Evolutionary conservation across 1,140 invertebrate genomes (phyloP).

Genomic region (Trichonephila clavata): DNA sequence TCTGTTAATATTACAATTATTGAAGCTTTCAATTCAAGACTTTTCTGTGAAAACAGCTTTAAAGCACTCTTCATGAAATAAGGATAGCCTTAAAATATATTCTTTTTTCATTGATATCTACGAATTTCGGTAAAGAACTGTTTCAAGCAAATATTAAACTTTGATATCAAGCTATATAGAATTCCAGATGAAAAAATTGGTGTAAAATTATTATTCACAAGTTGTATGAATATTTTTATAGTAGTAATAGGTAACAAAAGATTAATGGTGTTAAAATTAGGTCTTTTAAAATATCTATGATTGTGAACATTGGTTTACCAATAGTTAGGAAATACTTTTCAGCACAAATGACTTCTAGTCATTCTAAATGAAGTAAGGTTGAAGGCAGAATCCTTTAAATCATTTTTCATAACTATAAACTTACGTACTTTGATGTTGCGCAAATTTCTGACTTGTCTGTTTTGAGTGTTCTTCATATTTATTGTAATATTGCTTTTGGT

Average conservation of each 20-base stretch:
- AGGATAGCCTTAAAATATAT: slow-evolving; percentile 13
- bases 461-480: slow-evolving; percentile 74
- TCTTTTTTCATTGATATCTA: slow-evolving; percentile 3
- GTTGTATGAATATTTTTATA: slow-evolving; percentile 76
- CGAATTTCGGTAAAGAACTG: background rate
- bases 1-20: background rate
- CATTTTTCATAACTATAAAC: slow-evolving; percentile 70
- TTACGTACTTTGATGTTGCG: slow-evolving; percentile 67
- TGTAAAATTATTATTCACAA: slow-evolving; percentile 73
- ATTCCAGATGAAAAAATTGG: slow-evolving; percentile 45
- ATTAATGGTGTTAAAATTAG: slow-evolving; percentile 53
- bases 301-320: slow-evolving; percentile 63
- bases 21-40: background rate
- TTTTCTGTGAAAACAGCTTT: background rate
- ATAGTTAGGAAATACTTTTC: slow-evolving; percentile 68
- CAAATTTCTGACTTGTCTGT: slow-evolving; percentile 74
- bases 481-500: slow-evolving; percentile 76
- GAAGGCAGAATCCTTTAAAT: slow-evolving; percentile 30
- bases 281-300: slow-evolving; percentile 39
- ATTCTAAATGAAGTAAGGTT: slow-evolving; percentile 48
- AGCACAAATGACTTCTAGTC: slow-evolving; percentile 71
- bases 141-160: slow-evolving; percentile 56
- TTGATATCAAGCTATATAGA: slow-evolving; percentile 68
- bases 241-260: slow-evolving; percentile 57
- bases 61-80: background rate